Conservation (phyloP, 2,113 vertebrate genomes). For the Puffinus mauretanicus region DNA sequence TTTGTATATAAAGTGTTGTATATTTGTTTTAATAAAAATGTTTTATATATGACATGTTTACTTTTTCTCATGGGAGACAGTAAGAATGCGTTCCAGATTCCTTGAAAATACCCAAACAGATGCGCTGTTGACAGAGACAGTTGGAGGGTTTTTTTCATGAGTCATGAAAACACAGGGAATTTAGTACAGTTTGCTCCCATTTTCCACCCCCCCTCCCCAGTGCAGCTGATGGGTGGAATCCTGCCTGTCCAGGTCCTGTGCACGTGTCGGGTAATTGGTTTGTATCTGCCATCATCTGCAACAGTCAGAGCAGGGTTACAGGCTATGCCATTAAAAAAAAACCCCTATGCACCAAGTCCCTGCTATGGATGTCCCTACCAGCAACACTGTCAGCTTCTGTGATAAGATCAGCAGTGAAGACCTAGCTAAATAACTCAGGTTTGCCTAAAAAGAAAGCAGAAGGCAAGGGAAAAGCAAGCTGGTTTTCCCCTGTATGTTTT, state of each 20-base stretch:
- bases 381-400: rapidly evolving
- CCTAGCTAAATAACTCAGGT: rapidly evolving
- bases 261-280: rapidly evolving
- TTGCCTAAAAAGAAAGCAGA: background rate
- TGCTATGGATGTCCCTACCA: rapidly evolving
- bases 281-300: background rate
- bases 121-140: background rate
- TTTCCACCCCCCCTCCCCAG: background rate
- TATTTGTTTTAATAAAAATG: constrained; percentile 75
- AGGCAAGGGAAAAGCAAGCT: background rate
- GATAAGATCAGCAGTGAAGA: too few relatives aligned
- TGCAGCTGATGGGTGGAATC: background rate
- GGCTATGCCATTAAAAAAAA: background rate
- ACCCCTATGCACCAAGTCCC: background rate
- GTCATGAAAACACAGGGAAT: background rate
- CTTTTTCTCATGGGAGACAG: constrained; percentile 1
- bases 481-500: background rate
- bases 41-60: constrained; percentile 56
- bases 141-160: background rate
- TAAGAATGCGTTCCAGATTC: background rate
- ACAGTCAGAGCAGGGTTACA: background rate
- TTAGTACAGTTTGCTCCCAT: rapidly evolving
- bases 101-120: background rate
- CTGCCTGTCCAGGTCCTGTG: background rate
- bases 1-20: constrained; percentile 73